Evolutionary conservation across 2,797 vertebrate genomes (phyloP), one percentile per base, ranked within the genome.

Genomic region (Rhabdomys pumilio): DNA sequence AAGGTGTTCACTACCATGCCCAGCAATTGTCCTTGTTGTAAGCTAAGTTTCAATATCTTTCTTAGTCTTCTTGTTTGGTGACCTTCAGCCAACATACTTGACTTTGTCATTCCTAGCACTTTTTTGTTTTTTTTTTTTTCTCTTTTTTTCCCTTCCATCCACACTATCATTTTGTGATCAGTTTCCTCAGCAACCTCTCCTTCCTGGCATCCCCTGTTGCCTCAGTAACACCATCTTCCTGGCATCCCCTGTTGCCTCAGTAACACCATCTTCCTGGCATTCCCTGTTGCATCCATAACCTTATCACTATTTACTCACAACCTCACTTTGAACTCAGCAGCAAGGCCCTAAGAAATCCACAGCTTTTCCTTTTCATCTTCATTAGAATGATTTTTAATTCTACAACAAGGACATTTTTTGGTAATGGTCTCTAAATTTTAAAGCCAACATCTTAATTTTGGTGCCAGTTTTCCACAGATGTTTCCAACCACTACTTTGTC

Each of bases 281-380:
- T n/a, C n/a, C n/a, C n/a, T n/a, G n/a, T n/a, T n/a, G n/a, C n/a
- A n/a, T n/a, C n/a, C n/a, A n/a, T n/a, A n/a, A n/a, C n/a, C n/a
- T n/a, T n/a, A n/a, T n/a, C 84, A 8, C 69, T 88, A 31, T 90
- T 72, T 73, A 82, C 72, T 93, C 80, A 81, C 75, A 63, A 81
- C 38, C 83, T 89, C 47, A 65, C 95, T 47, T 96, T 96, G 80
- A 91, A 81, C 72, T 82, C 65, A 63, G 85, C 94, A 95, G 10
- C 22, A 14, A 53, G 6, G 26, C 47, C 47, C 91, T 95, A 87
- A 97, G 86, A 94, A 96, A 93, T 95, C 76, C 76, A 67, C 20
- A 34, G 20, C 53, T 92, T 92, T 96, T 80, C 67, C 83, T 94
- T 97, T 89, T 77, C 44, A 91, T 90, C 89, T 94, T 93, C 94